A percentile compares a stretch with the other conserved stretches of the same genome.
These are phyloP conservation scores for Teinopalpus imperialis DNA, from an alignment of 2,888 invertebrate genomes.

Conservation along the genomic window DNA sequence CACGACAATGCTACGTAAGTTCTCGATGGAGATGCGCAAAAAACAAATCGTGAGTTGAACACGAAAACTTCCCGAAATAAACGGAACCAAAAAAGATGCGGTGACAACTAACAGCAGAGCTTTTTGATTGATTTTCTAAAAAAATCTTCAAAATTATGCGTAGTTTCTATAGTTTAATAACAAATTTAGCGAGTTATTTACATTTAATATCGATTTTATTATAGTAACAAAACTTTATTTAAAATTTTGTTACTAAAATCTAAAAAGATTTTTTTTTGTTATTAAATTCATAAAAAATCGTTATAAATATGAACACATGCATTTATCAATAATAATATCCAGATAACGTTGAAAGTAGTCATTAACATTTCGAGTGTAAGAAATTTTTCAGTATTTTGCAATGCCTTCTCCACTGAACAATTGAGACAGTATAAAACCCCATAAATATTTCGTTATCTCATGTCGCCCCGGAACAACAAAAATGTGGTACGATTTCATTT, in stretches of 20 bases:
- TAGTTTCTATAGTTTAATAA: too few species aligned
- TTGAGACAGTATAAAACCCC: slow-evolving; percentile 26
- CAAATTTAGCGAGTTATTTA: too few species aligned
- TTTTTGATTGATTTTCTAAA: too few species aligned
- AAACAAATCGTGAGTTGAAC: slow-evolving; percentile 64
- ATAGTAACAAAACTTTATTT: too few species aligned
- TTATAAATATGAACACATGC: too few species aligned
- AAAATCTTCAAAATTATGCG: too few species aligned
- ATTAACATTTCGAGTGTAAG: not conserved
- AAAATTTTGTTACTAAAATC: slow-evolving; percentile 43
- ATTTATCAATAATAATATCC: slow-evolving; percentile 3
- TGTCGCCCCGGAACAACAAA: slow-evolving; percentile 30
- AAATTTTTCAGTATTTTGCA: slow-evolving; percentile 14
- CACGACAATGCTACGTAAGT: slow-evolving; percentile 62
- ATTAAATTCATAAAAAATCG: too few species aligned
- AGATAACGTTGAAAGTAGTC: not conserved
- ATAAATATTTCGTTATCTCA: slow-evolving; percentile 36
- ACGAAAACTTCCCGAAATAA: slow-evolving; percentile 40
- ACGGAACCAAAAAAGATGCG: slow-evolving; percentile 14
- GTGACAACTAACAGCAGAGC: too few species aligned
- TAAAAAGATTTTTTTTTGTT: slow-evolving; percentile 21
- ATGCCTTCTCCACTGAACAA: slow-evolving; percentile 26
- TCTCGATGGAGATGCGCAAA: slow-evolving; percentile 59
- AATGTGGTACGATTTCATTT: slow-evolving; percentile 49
- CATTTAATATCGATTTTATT: too few species aligned